phyloP scores from a whole-genome alignment of 2,888 invertebrate genomes.

The Drosophila birchii region DNA sequence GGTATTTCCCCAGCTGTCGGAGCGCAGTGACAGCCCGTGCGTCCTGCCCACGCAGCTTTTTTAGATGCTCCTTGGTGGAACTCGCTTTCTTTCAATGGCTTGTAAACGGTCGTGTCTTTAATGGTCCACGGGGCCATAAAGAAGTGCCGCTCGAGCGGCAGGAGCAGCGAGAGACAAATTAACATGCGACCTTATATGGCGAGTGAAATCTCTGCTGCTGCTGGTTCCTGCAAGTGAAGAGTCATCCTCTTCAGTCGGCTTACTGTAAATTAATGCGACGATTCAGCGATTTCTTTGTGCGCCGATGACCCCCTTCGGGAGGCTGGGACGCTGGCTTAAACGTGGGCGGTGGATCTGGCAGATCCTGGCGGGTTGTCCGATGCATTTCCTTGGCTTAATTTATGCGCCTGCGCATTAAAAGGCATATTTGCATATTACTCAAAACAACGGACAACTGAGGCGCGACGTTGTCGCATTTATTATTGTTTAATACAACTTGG shows the following conservation, averaged over 20 bases:
- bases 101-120: conserved; percentile 62
- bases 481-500: conserved; percentile 75
- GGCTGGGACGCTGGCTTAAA: conserved; percentile 39
- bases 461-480: conserved; percentile 67
- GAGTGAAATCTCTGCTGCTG: conserved; percentile 63
- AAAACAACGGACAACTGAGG: conserved; percentile 60
- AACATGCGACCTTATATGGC: conserved; percentile 60
- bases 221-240: conserved; percentile 40
- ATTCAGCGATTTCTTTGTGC: conserved; percentile 69
- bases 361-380: conserved; percentile 53
- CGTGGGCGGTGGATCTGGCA: conserved; percentile 28
- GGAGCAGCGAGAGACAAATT: conserved; percentile 57
- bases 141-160: conserved; percentile 31
- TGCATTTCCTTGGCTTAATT: conserved; percentile 73
- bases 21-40: conserved; percentile 10
- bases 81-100: conserved; percentile 55
- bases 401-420: conserved; percentile 71
- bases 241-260: conserved; percentile 62
- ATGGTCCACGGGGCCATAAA: conserved; percentile 37
- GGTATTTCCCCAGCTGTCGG: conserved; percentile 22
- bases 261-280: conserved; percentile 61
- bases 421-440: conserved; percentile 76
- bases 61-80: conserved; percentile 49
- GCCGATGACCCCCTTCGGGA: conserved; percentile 68
- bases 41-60: conserved; percentile 55